Conservation (phyloP, 2,797 vertebrate species). For the Gambelia wislizenii region DNA sequence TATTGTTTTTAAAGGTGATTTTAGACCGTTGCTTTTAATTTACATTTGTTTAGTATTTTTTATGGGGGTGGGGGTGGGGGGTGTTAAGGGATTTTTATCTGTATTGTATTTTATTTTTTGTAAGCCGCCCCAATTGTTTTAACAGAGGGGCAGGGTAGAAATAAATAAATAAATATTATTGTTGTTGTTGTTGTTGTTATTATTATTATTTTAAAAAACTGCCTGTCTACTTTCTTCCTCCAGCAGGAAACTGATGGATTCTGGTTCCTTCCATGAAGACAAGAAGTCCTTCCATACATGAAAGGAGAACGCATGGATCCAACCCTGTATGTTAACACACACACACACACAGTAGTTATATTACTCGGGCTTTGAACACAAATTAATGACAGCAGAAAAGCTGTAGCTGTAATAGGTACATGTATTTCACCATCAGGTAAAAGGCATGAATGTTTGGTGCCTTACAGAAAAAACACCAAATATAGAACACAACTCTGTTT, state of each 20-base stretch:
- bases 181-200: too few relatives aligned
- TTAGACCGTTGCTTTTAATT: too few relatives aligned
- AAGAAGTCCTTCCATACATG: neutral
- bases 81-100: too few relatives aligned
- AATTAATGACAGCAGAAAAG: neutral
- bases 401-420: neutral
- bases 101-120: too few relatives aligned
- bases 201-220: too few relatives aligned
- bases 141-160: too few relatives aligned
- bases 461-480: conserved; percentile 53
- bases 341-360: neutral
- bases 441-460: conserved; percentile 46
- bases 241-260: neutral
- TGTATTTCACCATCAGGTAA: neutral
- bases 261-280: neutral
- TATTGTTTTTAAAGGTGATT: too few relatives aligned
- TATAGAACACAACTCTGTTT: conserved; percentile 49
- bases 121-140: too few relatives aligned
- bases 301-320: too few relatives aligned
- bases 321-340: neutral
- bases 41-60: too few relatives aligned
- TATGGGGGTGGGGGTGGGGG: too few relatives aligned
- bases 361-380: neutral
- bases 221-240: neutral
- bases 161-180: too few relatives aligned